phyloP scores from a whole-genome alignment of 1,140 invertebrate genomes.

The Onthophagus taurus region DNA sequence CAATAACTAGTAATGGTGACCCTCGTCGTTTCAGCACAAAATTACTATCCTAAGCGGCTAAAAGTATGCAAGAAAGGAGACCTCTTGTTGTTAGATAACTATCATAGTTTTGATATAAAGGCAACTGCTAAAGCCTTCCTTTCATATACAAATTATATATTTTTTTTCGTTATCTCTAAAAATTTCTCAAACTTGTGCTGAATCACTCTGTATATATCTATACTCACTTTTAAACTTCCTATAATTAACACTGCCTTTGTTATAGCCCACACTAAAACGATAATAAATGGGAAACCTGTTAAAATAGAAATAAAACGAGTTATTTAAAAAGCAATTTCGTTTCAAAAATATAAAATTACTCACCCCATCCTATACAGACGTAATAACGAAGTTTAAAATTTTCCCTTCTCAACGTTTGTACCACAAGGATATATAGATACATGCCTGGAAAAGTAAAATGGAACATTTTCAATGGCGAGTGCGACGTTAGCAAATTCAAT shows the following conservation, averaged over 20 bases:
- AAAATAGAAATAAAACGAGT: background rate
- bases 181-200: too few relatives aligned
- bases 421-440: conserved; percentile 87
- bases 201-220: conserved; percentile 1
- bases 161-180: too few relatives aligned
- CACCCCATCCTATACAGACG: conserved; percentile 87
- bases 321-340: conserved; percentile 1
- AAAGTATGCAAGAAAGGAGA: too few relatives aligned
- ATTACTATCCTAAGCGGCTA: too few relatives aligned
- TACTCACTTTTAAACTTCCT: background rate
- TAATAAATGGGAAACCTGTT: background rate
- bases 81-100: too few relatives aligned
- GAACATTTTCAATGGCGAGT: background rate
- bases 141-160: too few relatives aligned
- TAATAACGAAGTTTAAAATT: conserved; percentile 82
- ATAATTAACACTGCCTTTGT: background rate
- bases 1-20: too few relatives aligned
- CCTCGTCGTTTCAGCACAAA: too few relatives aligned
- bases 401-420: conserved; percentile 83
- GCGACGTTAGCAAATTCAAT: too few relatives aligned
- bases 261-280: background rate
- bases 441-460: conserved; percentile 54
- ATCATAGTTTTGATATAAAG: too few relatives aligned
- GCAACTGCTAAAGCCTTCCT: too few relatives aligned
- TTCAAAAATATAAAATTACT: conserved; percentile 37